A percentile compares a stretch with the other conserved stretches of the same genome.
Conservation (phyloP, 1,140 invertebrate species). For the Apis dorsata region DNA sequence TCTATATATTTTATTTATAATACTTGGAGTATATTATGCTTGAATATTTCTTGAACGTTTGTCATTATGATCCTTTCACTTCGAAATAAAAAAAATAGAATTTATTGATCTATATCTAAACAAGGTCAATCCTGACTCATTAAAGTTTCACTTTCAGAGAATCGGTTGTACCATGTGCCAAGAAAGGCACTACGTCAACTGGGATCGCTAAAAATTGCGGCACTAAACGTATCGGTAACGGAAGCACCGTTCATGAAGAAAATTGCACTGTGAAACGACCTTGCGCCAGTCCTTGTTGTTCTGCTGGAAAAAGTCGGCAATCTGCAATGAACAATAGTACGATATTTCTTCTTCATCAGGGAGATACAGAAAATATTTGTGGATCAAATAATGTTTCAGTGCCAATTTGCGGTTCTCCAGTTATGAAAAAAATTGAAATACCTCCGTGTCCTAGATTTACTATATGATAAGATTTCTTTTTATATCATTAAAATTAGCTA, state of each 20-base stretch:
- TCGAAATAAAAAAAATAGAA: not conserved
- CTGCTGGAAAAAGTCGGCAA: slow-evolving; percentile 42
- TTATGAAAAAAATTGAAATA: slow-evolving; percentile 53
- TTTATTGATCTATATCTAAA: slow-evolving; percentile 3
- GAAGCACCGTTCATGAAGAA: not conserved
- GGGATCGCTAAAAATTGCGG: not conserved
- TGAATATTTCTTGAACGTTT: not conserved
- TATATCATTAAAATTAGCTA: not conserved
- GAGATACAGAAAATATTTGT: slow-evolving; percentile 42
- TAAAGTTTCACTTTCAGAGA: slow-evolving; percentile 41
- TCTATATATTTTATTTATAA: too few relatives aligned
- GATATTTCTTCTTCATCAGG: slow-evolving; percentile 64
- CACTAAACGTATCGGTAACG: slow-evolving; percentile 7
- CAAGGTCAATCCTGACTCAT: slow-evolving; percentile 28
- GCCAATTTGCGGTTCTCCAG: slow-evolving; percentile 30
- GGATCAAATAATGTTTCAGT: not conserved
- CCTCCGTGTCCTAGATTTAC: slow-evolving; percentile 41
- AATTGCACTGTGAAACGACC: slow-evolving; percentile 6
- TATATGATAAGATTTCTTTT: not conserved
- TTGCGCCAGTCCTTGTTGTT: slow-evolving; percentile 40
- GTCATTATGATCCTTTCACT: not conserved
- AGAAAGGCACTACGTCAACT: not conserved
- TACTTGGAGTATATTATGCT: not conserved
- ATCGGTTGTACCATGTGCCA: slow-evolving; percentile 7
- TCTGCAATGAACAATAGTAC: slow-evolving; percentile 44